Percentiles rank a stretch among this genome's conserved stretches.
These are phyloP conservation scores for Sinella curviseta DNA, from an alignment of 1,140 invertebrate species.

Conservation along the genomic window DNA sequence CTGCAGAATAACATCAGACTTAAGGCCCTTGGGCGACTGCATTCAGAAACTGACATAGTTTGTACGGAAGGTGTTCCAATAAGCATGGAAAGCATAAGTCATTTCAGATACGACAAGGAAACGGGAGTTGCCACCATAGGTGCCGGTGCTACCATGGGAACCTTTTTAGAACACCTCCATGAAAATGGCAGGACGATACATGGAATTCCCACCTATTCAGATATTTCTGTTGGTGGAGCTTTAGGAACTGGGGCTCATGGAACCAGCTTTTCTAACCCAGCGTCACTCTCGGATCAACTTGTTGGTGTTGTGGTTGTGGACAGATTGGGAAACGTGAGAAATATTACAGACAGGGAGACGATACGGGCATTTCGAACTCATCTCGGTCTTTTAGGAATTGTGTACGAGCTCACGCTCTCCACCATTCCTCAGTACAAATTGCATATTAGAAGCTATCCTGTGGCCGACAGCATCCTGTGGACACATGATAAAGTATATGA, in stretches of 20 bases:
- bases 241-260: slow-evolving; percentile 29
- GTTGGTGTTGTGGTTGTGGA: background rate
- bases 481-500: background rate
- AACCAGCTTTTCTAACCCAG: background rate
- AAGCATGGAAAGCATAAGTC: background rate
- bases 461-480: background rate
- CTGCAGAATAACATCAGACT: background rate
- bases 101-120: background rate
- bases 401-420: background rate
- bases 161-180: background rate
- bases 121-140: background rate
- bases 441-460: background rate
- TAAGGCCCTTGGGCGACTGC: slow-evolving; percentile 18
- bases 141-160: background rate
- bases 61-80: slow-evolving; percentile 23
- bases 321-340: background rate
- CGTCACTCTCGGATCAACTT: background rate
- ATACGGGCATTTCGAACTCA: background rate
- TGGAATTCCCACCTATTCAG: background rate
- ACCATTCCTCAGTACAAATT: slow-evolving; percentile 13
- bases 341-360: background rate
- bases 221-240: slow-evolving; percentile 20
- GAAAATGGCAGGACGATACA: background rate
- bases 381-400: slow-evolving; percentile 1
- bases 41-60: slow-evolving; percentile 25